Conservation (phyloP, 2,888 invertebrate genomes). For the Diogma glabrata region DNA sequence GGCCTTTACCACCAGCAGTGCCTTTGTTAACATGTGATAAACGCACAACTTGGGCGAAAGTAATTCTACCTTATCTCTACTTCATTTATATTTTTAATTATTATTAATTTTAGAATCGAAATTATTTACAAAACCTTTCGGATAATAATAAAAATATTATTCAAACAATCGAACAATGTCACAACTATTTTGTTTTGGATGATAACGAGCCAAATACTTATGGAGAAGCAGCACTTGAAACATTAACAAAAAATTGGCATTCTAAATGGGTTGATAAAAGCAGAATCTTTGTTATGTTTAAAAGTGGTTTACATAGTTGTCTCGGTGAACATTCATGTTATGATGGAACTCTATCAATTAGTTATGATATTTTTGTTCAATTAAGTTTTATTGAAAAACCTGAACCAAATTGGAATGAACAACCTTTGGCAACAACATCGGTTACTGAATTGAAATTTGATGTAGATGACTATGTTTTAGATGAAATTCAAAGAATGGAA, state of each 20-base stretch:
- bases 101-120: constrained; percentile 39
- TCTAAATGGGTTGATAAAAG: constrained; percentile 50
- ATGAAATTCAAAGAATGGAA: constrained; percentile 36
- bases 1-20: constrained; percentile 38
- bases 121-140: constrained; percentile 32
- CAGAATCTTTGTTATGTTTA: constrained; percentile 36
- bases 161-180: constrained; percentile 34
- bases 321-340: constrained; percentile 41
- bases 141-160: constrained; percentile 32
- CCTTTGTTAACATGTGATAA: constrained; percentile 41
- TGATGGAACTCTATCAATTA: constrained; percentile 34
- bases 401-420: constrained; percentile 31
- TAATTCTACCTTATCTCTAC: too few relatives aligned
- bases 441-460: constrained; percentile 39
- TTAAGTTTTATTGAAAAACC: constrained; percentile 29
- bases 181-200: constrained; percentile 33
- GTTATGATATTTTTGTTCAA: constrained; percentile 29
- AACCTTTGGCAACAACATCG: constrained; percentile 20
- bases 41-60: constrained; percentile 42
- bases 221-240: constrained; percentile 33
- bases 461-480: constrained; percentile 34
- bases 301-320: constrained; percentile 39
- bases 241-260: constrained; percentile 39
- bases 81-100: too few relatives aligned
- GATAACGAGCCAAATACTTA: constrained; percentile 31